phyloP scores from a whole-genome alignment of 2,888 invertebrate species.

The Kuschelorhynchus macadamiae region DNA sequence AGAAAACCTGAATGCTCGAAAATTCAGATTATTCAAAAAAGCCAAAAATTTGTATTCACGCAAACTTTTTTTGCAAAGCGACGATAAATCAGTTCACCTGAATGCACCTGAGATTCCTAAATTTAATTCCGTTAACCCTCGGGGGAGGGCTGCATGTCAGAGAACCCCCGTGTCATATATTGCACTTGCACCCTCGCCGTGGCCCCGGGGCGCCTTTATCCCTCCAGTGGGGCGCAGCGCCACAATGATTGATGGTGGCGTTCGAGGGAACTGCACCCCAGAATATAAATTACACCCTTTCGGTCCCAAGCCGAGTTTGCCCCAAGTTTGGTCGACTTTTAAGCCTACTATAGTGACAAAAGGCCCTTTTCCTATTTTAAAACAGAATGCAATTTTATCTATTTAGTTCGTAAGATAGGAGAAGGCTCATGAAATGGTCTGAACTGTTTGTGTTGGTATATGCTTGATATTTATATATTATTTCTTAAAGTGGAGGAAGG shows the following conservation, averaged over 20 bases:
- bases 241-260: conserved; percentile 69
- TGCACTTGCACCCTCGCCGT: conserved; percentile 62
- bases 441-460: too few species aligned
- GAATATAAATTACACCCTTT: conserved; percentile 69
- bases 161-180: conserved; percentile 60
- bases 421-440: too few species aligned
- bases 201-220: conserved; percentile 55
- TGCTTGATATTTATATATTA: too few species aligned
- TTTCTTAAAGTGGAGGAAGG: too few species aligned
- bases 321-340: conserved; percentile 41
- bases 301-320: conserved; percentile 52
- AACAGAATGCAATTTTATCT: background rate
- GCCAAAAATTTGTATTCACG: too few species aligned
- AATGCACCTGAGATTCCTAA: conserved; percentile 42
- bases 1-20: too few species aligned
- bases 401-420: background rate
- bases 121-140: conserved; percentile 19
- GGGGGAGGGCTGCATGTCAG: conserved; percentile 37
- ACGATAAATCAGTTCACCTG: conserved; percentile 35
- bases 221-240: conserved; percentile 61
- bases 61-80: too few species aligned
- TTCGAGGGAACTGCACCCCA: conserved; percentile 66
- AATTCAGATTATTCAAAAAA: too few species aligned
- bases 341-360: conserved; percentile 26
- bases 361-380: conserved; percentile 5